Base-by-base conservation (phyloP, 1,140 invertebrate species). In the Cotesia chilonis region DNA sequence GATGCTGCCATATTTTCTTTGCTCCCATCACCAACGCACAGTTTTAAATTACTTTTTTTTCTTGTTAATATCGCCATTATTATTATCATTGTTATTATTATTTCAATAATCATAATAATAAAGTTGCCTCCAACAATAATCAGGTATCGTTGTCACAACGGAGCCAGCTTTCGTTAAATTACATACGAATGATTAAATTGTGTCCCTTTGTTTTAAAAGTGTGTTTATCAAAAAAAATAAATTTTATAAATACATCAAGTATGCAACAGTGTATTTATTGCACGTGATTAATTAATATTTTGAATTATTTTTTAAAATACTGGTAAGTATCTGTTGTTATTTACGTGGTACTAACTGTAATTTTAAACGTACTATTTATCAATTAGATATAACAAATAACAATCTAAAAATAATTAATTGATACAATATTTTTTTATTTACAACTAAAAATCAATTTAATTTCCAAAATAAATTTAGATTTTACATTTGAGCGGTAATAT, bases 71-170 rank as follows among this genome's bases (percentile, higher is more conserved):
- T 47, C 41, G 10, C 10, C 41, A 47, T 10, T 47, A 47, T 41
- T 41, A 41, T 47, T 47, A 47, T 28, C 28, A 28, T 47, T 55
- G n/a, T 17, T 55, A 64, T 64, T 64, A 36, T 38, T 63, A 63
- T 64, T 51, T 28, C 52, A 52, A 52, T 51, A 5, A 66, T 52
- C 51, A 66, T 66, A 66, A 64, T 52, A 51, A 51, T 66, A 20
- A 52, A 35, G 10, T 54, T 66, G 63, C 36, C 63, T 65, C 63
- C 63, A 65, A 65, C 64, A 66, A 66, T 41, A 66, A 37, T 66
- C 64, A n/a, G 38, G 64, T 66, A 41, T 66, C 64, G 64, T 66
- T 66, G 47, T 52, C 64, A 66, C 64, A 66, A 41, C 64, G 35
- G 64, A 66, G 20, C 64, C 64, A 66, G 64, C 38, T 66, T 66